Percentiles rank a stretch among this genome's conserved stretches.
These are phyloP conservation scores for Columba janthina DNA, from an alignment of 2,113 vertebrate genomes.

Conservation along the genomic window DNA sequence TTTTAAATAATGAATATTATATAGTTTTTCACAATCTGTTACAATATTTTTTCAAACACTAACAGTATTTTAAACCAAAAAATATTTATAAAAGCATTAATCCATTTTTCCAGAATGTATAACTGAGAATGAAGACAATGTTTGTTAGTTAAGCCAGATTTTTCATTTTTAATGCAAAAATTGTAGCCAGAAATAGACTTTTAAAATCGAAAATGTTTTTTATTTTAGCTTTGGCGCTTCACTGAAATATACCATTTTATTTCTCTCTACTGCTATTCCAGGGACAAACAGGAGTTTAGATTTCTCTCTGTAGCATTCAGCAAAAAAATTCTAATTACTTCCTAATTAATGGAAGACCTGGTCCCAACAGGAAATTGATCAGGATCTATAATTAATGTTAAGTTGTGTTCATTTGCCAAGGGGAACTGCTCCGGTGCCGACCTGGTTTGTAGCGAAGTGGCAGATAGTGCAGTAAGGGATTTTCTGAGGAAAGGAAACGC, in stretches of 20 bases:
- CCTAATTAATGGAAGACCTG: neutral
- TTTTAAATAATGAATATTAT: neutral
- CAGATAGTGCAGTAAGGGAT: no score
- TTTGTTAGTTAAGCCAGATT: neutral
- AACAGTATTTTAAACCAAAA: neutral
- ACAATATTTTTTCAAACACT: neutral
- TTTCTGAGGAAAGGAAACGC: no score
- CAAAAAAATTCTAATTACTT: neutral
- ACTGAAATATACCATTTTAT: neutral
- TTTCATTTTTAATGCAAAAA: neutral
- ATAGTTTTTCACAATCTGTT: neutral
- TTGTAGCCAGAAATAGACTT: neutral
- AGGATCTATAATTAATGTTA: neutral
- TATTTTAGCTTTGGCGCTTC: neutral
- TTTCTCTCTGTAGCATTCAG: neutral
- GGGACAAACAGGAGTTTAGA: neutral
- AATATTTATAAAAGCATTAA: neutral
- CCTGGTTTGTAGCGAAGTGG: no score
- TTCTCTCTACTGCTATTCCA: neutral
- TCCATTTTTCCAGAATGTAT: neutral
- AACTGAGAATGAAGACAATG: neutral
- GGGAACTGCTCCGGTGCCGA: no score
- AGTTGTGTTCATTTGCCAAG: neutral
- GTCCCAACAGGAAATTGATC: neutral
- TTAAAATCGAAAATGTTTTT: neutral